Conservation (phyloP, 2,888 invertebrate species). For the Meiosimyza platycephala region DNA sequence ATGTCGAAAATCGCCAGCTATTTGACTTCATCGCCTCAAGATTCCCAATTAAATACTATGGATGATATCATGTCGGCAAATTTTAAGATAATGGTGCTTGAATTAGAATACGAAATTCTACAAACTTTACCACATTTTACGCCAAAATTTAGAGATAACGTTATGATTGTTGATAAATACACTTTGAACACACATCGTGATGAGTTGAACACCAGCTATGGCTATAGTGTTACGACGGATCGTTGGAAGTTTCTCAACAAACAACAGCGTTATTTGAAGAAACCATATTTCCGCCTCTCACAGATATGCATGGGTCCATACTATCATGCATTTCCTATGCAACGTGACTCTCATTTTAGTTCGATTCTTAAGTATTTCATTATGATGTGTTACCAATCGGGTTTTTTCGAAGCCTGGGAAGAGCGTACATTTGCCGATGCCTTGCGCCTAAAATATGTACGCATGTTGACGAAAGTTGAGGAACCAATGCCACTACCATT, state of each 20-base stretch:
- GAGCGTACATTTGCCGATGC: slow-evolving; percentile 54
- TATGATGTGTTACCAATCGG: slow-evolving; percentile 51
- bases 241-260: slow-evolving; percentile 57
- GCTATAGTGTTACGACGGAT: slow-evolving; percentile 54
- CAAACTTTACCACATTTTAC: slow-evolving; percentile 42
- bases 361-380: slow-evolving; percentile 51
- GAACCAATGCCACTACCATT: slow-evolving; percentile 49
- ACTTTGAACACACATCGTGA: slow-evolving; percentile 50
- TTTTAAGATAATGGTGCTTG: slow-evolving; percentile 49
- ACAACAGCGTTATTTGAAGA: slow-evolving; percentile 51
- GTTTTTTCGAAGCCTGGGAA: slow-evolving; percentile 51
- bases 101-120: slow-evolving; percentile 49
- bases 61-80: slow-evolving; percentile 54
- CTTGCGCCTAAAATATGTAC: slow-evolving; percentile 46
- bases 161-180: slow-evolving; percentile 42
- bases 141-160: slow-evolving; percentile 44
- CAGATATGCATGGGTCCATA: slow-evolving; percentile 57
- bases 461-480: slow-evolving; percentile 43
- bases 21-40: slow-evolving; percentile 49
- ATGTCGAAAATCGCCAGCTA: slow-evolving; percentile 57
- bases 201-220: slow-evolving; percentile 51
- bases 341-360: slow-evolving; percentile 54
- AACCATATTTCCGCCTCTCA: slow-evolving; percentile 54
- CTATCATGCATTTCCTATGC: slow-evolving; percentile 56
- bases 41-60: slow-evolving; percentile 50